Base-by-base conservation (phyloP, 2,113 vertebrate species). In the Aix galericulata region DNA sequence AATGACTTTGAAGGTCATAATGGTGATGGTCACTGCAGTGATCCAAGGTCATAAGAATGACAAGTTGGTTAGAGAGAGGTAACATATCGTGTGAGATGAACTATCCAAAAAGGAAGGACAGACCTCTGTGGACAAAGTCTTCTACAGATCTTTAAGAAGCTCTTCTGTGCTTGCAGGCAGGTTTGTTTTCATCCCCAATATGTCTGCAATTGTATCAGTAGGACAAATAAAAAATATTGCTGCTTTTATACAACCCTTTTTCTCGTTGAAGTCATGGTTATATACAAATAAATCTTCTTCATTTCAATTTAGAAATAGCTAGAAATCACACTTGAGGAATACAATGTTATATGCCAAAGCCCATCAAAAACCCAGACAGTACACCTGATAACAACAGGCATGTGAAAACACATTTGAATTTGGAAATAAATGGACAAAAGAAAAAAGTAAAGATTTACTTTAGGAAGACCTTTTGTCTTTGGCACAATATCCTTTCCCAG, bases 61-160 rank as follows among this genome's bases (percentile, higher is more conserved):
- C 29, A 32, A 38, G 11, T 8, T 59, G 42, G 9, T 55, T 60
- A 60, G 36, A 32, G 17, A 60, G 36, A 46, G 5, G 13, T 16
- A 46, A 46, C 66, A 18, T n/a, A 26, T 59, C 84, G 22, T 72
- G 52, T 31, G 31, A 56, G 44, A 2, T 26, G 15, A 79, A 42
- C 27, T 82, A 6, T 46, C 25, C 8, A 56, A 8, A 84, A 92
- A 71, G 15, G 4, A 22, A 67, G 21, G 9, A 34, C 0, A 0
- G 31, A 36, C 22, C 48, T 84, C 15, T 67, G 17, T 1, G 11
- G 8, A 32, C 29, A 16, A n/a, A 46, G 8, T 72, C 52, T 75
- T 75, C 55, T 75, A 42, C 25, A 59, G 29, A 8, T 58, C 94
- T 94, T 93, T 80, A 64, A 81, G 69, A 52, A 59, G 23, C 13